Percentiles rank a stretch among this genome's conserved stretches.
Evolutionary conservation across 35 echinoderm and acorn worm species (phyloP).

Genomic region (Lytechinus variegatus): DNA sequence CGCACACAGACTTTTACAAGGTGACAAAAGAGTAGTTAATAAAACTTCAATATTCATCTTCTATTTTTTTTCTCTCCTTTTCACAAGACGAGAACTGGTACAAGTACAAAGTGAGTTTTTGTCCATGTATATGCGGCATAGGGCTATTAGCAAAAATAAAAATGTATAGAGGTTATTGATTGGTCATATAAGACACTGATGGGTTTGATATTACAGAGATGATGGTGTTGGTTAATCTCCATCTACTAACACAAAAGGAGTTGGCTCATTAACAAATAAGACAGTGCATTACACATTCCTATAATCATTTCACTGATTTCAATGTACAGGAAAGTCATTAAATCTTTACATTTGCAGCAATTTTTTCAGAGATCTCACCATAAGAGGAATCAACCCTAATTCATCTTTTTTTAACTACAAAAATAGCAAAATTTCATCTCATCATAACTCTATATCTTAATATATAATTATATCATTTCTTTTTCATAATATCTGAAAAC

Average conservation of each 20-base stretch:
- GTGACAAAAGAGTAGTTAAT: slow-evolving; percentile 42
- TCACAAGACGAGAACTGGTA: neutral
- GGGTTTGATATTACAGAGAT: slow-evolving; percentile 23
- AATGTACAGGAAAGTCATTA: neutral
- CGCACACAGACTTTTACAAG: slow-evolving; percentile 53
- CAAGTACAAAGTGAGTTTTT: slow-evolving; percentile 35
- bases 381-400: slow-evolving; percentile 41
- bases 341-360: slow-evolving; percentile 45
- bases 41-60: slow-evolving; percentile 31
- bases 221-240: neutral
- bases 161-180: slow-evolving; percentile 34
- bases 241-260: slow-evolving; percentile 31
- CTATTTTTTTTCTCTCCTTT: slow-evolving; percentile 8
- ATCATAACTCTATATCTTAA: slow-evolving; percentile 32
- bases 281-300: slow-evolving; percentile 19
- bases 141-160: slow-evolving; percentile 22
- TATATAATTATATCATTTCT: slow-evolving; percentile 51
- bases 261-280: slow-evolving; percentile 10
- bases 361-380: slow-evolving; percentile 1
- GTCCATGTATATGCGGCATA: slow-evolving; percentile 26
- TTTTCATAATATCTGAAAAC: slow-evolving; percentile 50
- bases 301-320: neutral
- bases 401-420: slow-evolving; percentile 26
- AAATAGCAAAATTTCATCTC: slow-evolving; percentile 48
- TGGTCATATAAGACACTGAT: slow-evolving; percentile 42